These are phyloP conservation scores for Sylvia atricapilla DNA, from an alignment of 2,113 vertebrate genomes.

Conservation along the genomic window DNA sequence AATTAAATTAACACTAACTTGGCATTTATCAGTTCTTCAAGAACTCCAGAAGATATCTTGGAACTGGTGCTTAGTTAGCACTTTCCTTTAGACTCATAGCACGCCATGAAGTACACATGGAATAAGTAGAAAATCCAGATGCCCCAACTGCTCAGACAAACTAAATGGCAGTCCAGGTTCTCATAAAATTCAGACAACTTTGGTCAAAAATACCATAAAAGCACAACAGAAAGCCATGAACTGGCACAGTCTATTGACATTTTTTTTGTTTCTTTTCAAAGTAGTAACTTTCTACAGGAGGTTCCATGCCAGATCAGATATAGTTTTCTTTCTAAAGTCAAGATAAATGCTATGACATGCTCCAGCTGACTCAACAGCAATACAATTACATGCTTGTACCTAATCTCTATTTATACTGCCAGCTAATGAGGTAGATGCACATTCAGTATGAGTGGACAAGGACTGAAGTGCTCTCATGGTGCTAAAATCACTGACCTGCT, in stretches of 20 bases:
- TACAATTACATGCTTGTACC: not conserved
- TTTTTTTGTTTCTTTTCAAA: not conserved
- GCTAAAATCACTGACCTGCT: not conserved
- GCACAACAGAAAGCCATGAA: not conserved
- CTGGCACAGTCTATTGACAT: not conserved
- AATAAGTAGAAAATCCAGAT: not conserved
- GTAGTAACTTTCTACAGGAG: not conserved
- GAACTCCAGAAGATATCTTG: not conserved
- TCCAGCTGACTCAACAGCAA: not conserved
- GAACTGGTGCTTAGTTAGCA: not conserved
- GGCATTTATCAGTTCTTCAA: not conserved
- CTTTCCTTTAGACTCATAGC: not conserved
- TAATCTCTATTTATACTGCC: not conserved
- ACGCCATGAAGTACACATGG: not conserved
- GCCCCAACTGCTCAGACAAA: not conserved
- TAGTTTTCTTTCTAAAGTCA: not conserved
- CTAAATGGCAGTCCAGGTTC: not conserved
- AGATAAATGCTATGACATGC: not conserved
- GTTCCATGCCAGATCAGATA: not conserved
- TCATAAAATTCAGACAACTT: not conserved
- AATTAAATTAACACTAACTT: not conserved
- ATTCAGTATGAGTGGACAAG: not conserved
- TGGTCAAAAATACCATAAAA: not conserved
- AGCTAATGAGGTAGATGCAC: not conserved
- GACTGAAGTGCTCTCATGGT: not conserved